Conservation (phyloP, 2,888 invertebrate genomes). For the Dastarcus helophoroides region DNA sequence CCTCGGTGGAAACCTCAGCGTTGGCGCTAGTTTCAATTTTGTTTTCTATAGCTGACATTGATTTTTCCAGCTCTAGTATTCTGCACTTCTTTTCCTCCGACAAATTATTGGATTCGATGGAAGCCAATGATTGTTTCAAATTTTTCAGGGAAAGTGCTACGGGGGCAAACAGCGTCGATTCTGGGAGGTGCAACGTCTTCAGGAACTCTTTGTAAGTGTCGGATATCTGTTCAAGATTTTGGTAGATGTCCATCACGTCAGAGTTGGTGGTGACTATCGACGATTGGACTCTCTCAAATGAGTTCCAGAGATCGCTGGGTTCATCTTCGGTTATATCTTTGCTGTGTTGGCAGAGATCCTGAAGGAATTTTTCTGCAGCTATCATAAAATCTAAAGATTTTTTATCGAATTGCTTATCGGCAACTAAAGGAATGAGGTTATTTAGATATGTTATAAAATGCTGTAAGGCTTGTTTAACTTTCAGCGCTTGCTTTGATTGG, state of each 20-base stretch:
- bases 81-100: slow-evolving; percentile 23
- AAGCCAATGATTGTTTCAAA: slow-evolving; percentile 1
- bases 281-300: slow-evolving; percentile 7
- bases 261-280: slow-evolving; percentile 4
- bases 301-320: background rate
- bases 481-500: too few relatives aligned
- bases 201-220: background rate
- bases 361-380: too few relatives aligned
- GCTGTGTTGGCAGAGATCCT: too few relatives aligned
- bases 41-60: slow-evolving; percentile 22
- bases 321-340: background rate
- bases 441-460: too few relatives aligned
- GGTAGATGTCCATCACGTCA: slow-evolving; percentile 6
- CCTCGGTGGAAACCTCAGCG: slow-evolving; percentile 20
- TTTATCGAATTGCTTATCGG: too few relatives aligned
- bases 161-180: too few relatives aligned
- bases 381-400: too few relatives aligned
- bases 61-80: slow-evolving; percentile 27
- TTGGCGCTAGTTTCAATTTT: slow-evolving; percentile 18
- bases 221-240: slow-evolving; percentile 4
- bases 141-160: too few relatives aligned
- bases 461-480: too few relatives aligned
- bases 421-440: too few relatives aligned
- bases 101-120: too few relatives aligned
- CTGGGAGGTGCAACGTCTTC: slow-evolving; percentile 2